Evolutionary conservation across 2,888 invertebrate species (phyloP), one percentile per base, ranked within the genome.

Genomic region (Allolobophora icterica): DNA sequence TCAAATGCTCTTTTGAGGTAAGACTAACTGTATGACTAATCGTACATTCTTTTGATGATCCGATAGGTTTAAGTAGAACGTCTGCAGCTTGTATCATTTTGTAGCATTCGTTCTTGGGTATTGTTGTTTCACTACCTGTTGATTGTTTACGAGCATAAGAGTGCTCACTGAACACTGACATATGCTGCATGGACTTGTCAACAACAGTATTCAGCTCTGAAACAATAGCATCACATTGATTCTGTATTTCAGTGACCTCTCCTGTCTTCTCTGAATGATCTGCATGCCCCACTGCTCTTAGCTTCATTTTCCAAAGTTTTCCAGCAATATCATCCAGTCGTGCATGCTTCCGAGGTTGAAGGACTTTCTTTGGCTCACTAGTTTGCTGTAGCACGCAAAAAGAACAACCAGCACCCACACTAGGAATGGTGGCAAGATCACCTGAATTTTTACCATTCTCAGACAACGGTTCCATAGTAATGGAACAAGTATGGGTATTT

Each of bases 121-220:
- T 11, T n/a, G n/a, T 71, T 71, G 71, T n/a, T 71, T 71, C 71
- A 71, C 71, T 6, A 71, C 1, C n/a, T n/a, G n/a, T 71, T 71
- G 71, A 71, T 71, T 71, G 71, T n/a, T n/a, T 71, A 30, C 71
- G 30, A 71, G 71, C 30, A 71, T 71, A 71, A n/a, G n/a, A 8
- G 71, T 71, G 71, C 71, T 71, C 71, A 13, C n/a, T n/a, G 11
- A n/a, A 8, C 71, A 71, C 30, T 8, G 71, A 71, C n/a, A n/a
- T n/a, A 71, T 71, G 4, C 71, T 6, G 3, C 8, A n/a, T n/a
- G n/a, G 71, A 71, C n/a, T n/a, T 71, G 71, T 71, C 71, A n/a
- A 71, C 71, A 71, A n/a, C 71, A n/a, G 71, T 52, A 52, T 52
- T 71, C 71, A 71, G n/a, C 71, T 71, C 71, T n/a, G 71, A 71